Evolutionary conservation across 2,888 invertebrate species (phyloP), one percentile per base, ranked within the genome.

Genomic region (Drosophila silvestris): DNA sequence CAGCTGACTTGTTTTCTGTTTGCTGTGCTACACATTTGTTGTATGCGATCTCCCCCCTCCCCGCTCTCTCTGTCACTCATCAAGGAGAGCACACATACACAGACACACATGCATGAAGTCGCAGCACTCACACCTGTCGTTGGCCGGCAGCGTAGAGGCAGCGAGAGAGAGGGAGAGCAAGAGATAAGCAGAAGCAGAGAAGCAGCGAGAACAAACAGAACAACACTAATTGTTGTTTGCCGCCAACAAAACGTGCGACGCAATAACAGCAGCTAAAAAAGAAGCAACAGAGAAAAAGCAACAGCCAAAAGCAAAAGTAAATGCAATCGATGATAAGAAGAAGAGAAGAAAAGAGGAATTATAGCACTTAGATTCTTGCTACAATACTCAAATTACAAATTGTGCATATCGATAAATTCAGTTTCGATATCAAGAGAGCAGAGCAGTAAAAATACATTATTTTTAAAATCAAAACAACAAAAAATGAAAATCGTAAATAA

Each of bases 1-100:
- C 90, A 85, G 85, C 85, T 85, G 90, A 88, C 89, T 85, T 73
- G 81, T 77, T 77, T 83, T 71, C 65, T 39, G 16, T 68, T 70
- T 52, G 66, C 35, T 60, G 54, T 58, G 52, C 39, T 56, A 41
- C 39, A 32, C 16, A 19, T 28, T 28, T 47, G 16, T 28, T 28
- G 37, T 37, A 37, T 37, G 28, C 37, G 28, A n/a, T 54, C 19
- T n/a, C 28, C 19, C 14, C 30, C 39, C 41, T 22, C 33, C 28
- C 39, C 33, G 5, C 9, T 26, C 47, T n/a, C 53, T 5, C n/a
- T 10, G n/a, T 47, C 19, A 50, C 9, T 28, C 33, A 16, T 5
- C 26, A 35, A 41, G 39, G 22, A 61, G 62, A 71, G 54, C 39
- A 35, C 30, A 33, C 33, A 30, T 16, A 70, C 28, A 64, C 60